Evolutionary conservation across 2,888 invertebrate genomes (phyloP).

Genomic region (Hydroisotoma schaefferi): DNA sequence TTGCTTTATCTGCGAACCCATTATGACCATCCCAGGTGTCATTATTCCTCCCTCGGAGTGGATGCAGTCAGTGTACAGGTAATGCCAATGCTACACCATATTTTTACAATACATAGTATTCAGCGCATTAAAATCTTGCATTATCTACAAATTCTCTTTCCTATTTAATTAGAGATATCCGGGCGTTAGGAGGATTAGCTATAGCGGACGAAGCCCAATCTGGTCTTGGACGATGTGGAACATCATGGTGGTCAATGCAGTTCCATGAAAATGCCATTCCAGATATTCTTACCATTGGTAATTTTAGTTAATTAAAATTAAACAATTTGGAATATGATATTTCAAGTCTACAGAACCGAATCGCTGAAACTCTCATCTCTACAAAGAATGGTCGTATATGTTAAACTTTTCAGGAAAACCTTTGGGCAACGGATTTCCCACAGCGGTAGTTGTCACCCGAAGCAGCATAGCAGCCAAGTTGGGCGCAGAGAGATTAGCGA

Average conservation of each 20-base stretch:
- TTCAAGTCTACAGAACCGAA: background rate
- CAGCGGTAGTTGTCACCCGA: constrained; percentile 59
- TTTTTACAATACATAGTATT: background rate
- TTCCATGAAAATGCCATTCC: constrained; percentile 55
- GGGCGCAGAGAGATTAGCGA: constrained; percentile 5
- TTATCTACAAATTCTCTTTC: background rate
- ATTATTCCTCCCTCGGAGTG: constrained; percentile 50
- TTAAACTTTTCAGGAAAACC: constrained; percentile 51
- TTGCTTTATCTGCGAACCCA: constrained; percentile 50
- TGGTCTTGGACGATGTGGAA: constrained; percentile 59
- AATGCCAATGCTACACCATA: constrained; percentile 3
- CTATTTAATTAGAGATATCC: constrained; percentile 53
- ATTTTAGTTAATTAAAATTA: constrained; percentile 10
- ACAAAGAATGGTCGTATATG: background rate
- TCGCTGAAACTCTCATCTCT: background rate
- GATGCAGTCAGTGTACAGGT: constrained; percentile 49
- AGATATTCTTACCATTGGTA: constrained; percentile 56
- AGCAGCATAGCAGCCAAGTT: constrained; percentile 56
- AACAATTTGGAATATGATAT: background rate
- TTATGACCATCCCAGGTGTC: constrained; percentile 50
- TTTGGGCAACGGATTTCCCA: constrained; percentile 61
- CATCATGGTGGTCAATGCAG: constrained; percentile 60
- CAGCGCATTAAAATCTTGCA: background rate
- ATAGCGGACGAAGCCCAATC: constrained; percentile 62
- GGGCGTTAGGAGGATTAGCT: constrained; percentile 57